phyloP scores from a whole-genome alignment of 2,113 vertebrate genomes.

The Rhizomys pruinosus region DNA sequence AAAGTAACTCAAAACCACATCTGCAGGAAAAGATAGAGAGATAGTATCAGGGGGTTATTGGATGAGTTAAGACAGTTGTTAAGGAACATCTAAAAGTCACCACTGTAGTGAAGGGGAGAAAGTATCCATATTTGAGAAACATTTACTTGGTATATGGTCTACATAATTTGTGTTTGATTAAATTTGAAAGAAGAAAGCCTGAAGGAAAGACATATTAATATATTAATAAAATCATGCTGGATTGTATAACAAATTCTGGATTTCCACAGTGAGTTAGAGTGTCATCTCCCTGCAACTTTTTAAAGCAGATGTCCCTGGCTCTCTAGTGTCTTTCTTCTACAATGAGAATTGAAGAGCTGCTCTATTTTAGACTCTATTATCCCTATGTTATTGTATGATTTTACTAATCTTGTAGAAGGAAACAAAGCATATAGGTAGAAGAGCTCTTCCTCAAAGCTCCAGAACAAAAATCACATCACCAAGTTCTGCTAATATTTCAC shows the following conservation, averaged over 20 bases:
- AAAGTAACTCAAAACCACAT: background rate
- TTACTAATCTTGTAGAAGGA: background rate
- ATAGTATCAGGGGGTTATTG: fast-evolving
- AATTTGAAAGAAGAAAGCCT: background rate
- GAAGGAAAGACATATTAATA: background rate
- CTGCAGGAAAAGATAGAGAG: background rate
- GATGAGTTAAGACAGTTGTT: background rate
- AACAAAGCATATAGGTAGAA: background rate
- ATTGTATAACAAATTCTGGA: background rate
- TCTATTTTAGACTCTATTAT: background rate
- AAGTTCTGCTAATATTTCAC: background rate
- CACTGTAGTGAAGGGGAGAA: background rate
- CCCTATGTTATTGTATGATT: background rate
- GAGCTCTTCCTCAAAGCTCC: background rate
- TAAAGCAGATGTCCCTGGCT: background rate
- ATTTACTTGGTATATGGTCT: background rate
- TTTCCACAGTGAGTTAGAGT: background rate
- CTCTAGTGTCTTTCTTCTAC: background rate
- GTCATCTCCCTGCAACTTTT: background rate
- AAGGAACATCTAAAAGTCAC: background rate
- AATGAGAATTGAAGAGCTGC: background rate
- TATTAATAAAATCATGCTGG: background rate
- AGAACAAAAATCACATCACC: background rate
- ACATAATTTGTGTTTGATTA: background rate
- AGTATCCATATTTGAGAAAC: background rate